A percentile compares a stretch with the other conserved stretches of the same genome.
Conservation (phyloP, 2,113 vertebrate genomes). For the Siphamia tubifer region DNA sequence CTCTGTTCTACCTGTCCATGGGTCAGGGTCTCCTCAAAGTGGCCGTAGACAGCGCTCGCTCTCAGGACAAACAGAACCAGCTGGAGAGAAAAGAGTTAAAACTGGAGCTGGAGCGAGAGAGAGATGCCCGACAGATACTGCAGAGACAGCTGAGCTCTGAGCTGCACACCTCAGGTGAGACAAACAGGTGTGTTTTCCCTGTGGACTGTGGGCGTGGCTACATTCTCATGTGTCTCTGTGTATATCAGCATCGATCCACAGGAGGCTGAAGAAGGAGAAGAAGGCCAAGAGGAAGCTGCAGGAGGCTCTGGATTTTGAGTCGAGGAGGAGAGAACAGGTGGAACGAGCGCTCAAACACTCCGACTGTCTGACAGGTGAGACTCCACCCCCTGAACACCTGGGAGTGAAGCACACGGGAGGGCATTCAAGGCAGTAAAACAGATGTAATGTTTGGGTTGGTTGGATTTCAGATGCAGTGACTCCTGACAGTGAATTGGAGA, state of each 20-base stretch:
- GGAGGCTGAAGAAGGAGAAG: slow-evolving; percentile 82
- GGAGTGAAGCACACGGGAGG: too few species aligned
- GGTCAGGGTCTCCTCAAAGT: slow-evolving; percentile 91
- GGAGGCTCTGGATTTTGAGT: slow-evolving; percentile 85
- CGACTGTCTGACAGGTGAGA: neutral
- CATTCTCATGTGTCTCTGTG: neutral
- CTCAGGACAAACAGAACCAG: slow-evolving; percentile 90
- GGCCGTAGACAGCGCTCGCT: slow-evolving; percentile 88
- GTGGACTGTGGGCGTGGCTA: neutral
- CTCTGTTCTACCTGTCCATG: too few species aligned
- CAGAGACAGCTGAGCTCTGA: slow-evolving; percentile 90
- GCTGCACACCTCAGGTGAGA: slow-evolving; percentile 88
- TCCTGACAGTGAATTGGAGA: slow-evolving; percentile 86
- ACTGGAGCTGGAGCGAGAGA: slow-evolving; percentile 88
- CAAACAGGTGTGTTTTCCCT: neutral
- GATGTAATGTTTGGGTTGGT: too few species aligned
- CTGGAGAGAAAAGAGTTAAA: slow-evolving; percentile 90
- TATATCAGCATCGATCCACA: slow-evolving; percentile 77
- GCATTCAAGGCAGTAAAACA: too few species aligned
- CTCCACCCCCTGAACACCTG: too few species aligned
- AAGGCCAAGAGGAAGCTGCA: slow-evolving; percentile 93
- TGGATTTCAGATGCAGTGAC: slow-evolving; percentile 83
- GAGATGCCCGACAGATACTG: slow-evolving; percentile 87
- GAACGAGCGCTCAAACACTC: slow-evolving; percentile 42
- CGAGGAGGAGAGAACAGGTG: slow-evolving; percentile 88